Base-by-base conservation (phyloP, 1,140 invertebrate species). In the Saccostrea echinata region DNA sequence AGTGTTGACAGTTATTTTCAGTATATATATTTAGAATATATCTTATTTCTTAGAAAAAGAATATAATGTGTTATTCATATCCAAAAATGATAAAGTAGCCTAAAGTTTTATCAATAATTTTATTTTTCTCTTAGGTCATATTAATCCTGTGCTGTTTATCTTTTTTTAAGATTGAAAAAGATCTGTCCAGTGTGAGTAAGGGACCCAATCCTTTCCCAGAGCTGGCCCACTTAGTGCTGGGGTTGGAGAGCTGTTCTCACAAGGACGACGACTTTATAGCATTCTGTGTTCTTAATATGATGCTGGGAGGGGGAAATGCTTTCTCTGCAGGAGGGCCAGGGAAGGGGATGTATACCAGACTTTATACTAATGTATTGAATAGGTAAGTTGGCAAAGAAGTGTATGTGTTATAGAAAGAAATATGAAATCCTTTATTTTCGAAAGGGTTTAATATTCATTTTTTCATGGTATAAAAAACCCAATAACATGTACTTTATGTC, bases 241-340 rank as follows among this genome's bases (percentile, higher is more conserved):
- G 98, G 68, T 95, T 99, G 80, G 97, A 97, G 96, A 97, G 97
- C 87, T 98, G 97, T 94, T 98, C 98, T 13, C 98, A 99, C 94
- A 97, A 97, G 91, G 97, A 99, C 95, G 96, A 97, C 0, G 98
- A 99, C 94, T 99, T 99, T 94, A 97, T 99, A 83, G 96, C 98
- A 0, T 97, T 97, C 92, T 99, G 99, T 95, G 98, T 99, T 2
- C 96, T 99, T 0, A 99, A 99, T 95, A 98, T 99, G 96, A 97
- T 99, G 96, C 98, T 99, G 98, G 99, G 99, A 43, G 99, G 99
- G 52, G 99, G 99, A 33, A 99, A 99, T 0, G 99, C 98, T 1
- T 99, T 99, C 95, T 99, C 98, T 80, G 99, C 99, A 21, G 99
- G 99, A 35, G 99, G 99, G 0, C 99, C 99, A 24, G 99, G 99